Conservation (phyloP, 2,113 vertebrate species). For the Nyctibius bracteatus region DNA sequence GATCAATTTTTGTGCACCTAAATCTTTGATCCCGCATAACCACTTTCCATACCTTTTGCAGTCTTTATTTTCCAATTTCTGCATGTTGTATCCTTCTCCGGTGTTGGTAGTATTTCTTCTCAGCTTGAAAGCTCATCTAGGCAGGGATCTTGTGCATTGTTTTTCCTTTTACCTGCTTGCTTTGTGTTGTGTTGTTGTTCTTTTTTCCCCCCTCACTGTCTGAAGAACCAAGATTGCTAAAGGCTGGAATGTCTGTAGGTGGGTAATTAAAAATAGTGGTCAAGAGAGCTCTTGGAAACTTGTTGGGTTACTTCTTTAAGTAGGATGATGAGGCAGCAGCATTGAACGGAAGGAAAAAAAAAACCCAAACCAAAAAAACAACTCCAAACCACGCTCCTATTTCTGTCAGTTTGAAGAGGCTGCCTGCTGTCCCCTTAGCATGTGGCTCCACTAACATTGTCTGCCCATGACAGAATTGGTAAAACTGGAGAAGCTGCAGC, state of each 20-base stretch:
- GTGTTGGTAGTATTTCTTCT: background rate
- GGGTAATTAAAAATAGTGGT: conserved; percentile 7
- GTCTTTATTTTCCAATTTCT: background rate
- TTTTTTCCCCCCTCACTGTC: background rate
- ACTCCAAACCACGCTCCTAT: background rate
- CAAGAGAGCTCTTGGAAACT: conserved; percentile 6
- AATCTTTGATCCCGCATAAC: background rate
- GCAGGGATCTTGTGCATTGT: background rate
- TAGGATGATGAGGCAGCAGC: conserved; percentile 2
- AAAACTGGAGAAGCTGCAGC: background rate
- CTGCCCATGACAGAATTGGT: background rate
- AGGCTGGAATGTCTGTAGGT: conserved; percentile 11
- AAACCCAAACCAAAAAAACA: background rate
- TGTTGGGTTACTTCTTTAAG: conserved; percentile 9
- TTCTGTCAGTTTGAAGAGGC: background rate
- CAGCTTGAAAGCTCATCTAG: background rate
- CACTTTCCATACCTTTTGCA: background rate
- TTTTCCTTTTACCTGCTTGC: background rate
- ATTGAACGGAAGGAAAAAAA: background rate
- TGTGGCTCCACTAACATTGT: background rate
- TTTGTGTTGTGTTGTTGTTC: background rate
- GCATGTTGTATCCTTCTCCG: background rate
- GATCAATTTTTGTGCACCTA: background rate
- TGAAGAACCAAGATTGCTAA: background rate
- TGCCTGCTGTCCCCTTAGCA: background rate